Evolutionary conservation across 2,797 vertebrate genomes (phyloP).

Genomic region (Halcyon leucocephala): DNA sequence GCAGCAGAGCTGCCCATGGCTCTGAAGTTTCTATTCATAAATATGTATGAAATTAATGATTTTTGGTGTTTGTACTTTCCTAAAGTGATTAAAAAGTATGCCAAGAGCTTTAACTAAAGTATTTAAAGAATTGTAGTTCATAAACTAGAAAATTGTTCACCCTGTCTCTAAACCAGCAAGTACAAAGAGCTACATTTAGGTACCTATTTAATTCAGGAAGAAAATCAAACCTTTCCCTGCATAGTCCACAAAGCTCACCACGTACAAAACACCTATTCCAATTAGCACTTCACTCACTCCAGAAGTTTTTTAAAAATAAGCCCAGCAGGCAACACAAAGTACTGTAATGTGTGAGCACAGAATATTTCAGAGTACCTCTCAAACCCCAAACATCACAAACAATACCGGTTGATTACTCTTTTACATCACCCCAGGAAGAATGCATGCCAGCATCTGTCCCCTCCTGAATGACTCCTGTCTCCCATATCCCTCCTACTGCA

Average conservation of each 20-base stretch:
- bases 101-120: not conserved
- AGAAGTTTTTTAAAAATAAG: not conserved
- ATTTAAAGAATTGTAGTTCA: not conserved
- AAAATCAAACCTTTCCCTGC: not conserved
- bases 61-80: not conserved
- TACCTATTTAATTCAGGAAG: not conserved
- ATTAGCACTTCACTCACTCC: slow-evolving; percentile 20
- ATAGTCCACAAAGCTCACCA: not conserved
- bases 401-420: not conserved
- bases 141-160: slow-evolving; percentile 22
- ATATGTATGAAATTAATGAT: not conserved
- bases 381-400: not conserved
- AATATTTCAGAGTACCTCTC: not conserved
- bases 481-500: not conserved
- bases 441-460: not conserved
- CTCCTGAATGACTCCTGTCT: not conserved
- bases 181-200: not conserved
- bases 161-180: not conserved
- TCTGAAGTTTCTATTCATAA: not conserved
- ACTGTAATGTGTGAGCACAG: not conserved
- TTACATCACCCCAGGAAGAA: not conserved
- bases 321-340: not conserved
- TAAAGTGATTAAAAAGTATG: not conserved
- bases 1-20: not conserved
- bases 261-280: not conserved